Percentiles rank a stretch among this genome's conserved stretches.
Evolutionary conservation across 1,140 invertebrate genomes (phyloP).

Genomic region (Nebria ingens): DNA sequence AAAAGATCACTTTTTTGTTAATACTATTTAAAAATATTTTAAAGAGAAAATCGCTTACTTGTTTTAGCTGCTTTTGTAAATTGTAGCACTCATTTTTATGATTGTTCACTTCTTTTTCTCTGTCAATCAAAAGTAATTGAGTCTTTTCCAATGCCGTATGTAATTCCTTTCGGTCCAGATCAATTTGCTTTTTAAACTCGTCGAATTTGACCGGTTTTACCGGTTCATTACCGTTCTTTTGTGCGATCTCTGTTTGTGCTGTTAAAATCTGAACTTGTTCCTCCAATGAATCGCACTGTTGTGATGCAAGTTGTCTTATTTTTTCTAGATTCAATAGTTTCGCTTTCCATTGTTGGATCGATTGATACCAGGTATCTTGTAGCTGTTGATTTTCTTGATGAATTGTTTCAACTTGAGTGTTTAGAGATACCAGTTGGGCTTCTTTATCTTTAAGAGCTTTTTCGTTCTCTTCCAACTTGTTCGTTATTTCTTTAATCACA

Average conservation of each 20-base stretch:
- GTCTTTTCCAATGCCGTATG: slow-evolving; percentile 12
- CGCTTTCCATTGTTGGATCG: not conserved
- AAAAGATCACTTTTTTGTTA: not conserved
- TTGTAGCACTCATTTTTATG: slow-evolving; percentile 12
- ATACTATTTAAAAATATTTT: not conserved
- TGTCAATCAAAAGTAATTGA: slow-evolving; percentile 11
- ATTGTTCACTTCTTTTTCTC: slow-evolving; percentile 11
- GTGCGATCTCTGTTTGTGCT: slow-evolving; percentile 10
- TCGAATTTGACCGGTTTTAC: slow-evolving; percentile 10
- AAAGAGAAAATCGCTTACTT: slow-evolving; percentile 10
- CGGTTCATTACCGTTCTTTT: not conserved
- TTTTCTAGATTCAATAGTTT: slow-evolving; percentile 9
- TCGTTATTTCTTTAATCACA: slow-evolving; percentile 16
- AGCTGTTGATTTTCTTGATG: slow-evolving; percentile 31
- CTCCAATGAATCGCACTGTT: slow-evolving; percentile 13
- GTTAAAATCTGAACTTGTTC: slow-evolving; percentile 15
- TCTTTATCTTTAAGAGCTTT: slow-evolving; percentile 14
- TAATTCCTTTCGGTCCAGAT: slow-evolving; percentile 1
- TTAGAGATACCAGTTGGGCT: not conserved
- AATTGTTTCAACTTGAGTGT: not conserved
- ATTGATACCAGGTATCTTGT: slow-evolving; percentile 21
- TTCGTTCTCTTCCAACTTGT: slow-evolving; percentile 14
- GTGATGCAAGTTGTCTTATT: slow-evolving; percentile 1
- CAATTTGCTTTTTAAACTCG: slow-evolving; percentile 11
- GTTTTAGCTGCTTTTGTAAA: slow-evolving; percentile 12